Evolutionary conservation across 2,797 vertebrate species (phyloP).

Genomic region (Takifugu ocellatus): DNA sequence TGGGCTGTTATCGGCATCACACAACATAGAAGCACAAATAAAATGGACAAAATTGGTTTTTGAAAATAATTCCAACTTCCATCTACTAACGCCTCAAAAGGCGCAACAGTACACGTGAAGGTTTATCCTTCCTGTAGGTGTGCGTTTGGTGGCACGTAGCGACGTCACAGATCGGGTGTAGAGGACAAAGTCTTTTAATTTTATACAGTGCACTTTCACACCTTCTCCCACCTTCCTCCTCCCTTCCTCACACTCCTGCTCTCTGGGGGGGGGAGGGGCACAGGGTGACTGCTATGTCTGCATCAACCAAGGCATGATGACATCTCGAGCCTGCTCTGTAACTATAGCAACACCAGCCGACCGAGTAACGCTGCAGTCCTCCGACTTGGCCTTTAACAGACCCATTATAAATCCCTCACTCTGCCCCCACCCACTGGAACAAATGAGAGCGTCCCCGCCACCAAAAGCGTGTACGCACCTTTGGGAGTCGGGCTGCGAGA

Average conservation of each 20-base stretch:
- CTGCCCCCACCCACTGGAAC: neutral
- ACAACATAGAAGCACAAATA: neutral
- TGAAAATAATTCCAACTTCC: neutral
- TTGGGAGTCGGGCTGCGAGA: slow-evolving; percentile 97
- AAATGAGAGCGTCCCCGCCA: neutral
- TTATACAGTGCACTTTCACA: slow-evolving; percentile 31
- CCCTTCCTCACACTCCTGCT: slow-evolving; percentile 6
- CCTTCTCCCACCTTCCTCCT: slow-evolving; percentile 36
- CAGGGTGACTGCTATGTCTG: slow-evolving; percentile 66
- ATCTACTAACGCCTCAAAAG: neutral
- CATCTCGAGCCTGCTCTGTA: slow-evolving; percentile 74
- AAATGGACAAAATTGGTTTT: neutral
- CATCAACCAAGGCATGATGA: slow-evolving; percentile 78
- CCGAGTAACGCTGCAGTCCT: slow-evolving; percentile 68
- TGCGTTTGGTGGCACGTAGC: slow-evolving; percentile 18
- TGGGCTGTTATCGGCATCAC: slow-evolving; percentile 10
- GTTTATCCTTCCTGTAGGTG: slow-evolving; percentile 19
- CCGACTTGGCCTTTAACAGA: slow-evolving; percentile 60
- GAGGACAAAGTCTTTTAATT: slow-evolving; percentile 29
- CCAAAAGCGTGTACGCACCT: slow-evolving; percentile 74
- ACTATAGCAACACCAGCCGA: slow-evolving; percentile 78
- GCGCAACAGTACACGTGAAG: slow-evolving; percentile 9
- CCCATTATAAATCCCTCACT: slow-evolving; percentile 44
- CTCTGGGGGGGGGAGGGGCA: slow-evolving; percentile 53
- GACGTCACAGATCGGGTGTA: slow-evolving; percentile 19